Conservation (phyloP, 2,113 vertebrate genomes). For the Brevimyrus niger region DNA sequence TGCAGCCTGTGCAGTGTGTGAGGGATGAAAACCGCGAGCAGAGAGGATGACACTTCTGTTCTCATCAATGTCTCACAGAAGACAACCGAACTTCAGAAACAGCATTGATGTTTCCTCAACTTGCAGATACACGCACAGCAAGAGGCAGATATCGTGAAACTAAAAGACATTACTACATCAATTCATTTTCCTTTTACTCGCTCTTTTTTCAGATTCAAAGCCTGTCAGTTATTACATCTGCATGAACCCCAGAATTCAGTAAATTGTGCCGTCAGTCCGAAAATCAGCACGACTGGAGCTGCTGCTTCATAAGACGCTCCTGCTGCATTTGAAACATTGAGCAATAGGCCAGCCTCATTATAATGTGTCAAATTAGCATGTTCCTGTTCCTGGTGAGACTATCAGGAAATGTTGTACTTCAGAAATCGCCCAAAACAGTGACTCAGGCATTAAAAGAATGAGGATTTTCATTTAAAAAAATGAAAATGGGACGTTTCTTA, state of each 20-base stretch:
- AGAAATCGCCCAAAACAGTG: background rate
- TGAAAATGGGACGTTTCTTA: background rate
- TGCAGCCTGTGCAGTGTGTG: background rate
- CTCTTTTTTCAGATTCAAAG: background rate
- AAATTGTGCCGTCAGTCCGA: background rate
- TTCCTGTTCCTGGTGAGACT: background rate
- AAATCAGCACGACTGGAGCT: background rate
- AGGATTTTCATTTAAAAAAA: background rate
- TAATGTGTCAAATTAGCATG: conserved; percentile 1
- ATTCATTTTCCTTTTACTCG: background rate
- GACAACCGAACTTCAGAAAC: background rate
- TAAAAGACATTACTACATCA: background rate
- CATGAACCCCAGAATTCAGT: background rate
- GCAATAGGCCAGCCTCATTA: background rate
- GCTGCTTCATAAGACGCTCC: background rate
- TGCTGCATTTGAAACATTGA: background rate
- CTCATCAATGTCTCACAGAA: background rate
- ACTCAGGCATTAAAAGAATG: background rate
- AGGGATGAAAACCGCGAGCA: background rate
- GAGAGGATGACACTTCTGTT: background rate
- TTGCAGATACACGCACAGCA: background rate
- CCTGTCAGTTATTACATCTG: background rate
- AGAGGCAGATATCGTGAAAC: background rate
- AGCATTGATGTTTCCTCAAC: background rate
- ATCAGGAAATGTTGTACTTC: background rate